Conservation (phyloP, 2,113 vertebrate genomes). For the Anoura caudifer region DNA sequence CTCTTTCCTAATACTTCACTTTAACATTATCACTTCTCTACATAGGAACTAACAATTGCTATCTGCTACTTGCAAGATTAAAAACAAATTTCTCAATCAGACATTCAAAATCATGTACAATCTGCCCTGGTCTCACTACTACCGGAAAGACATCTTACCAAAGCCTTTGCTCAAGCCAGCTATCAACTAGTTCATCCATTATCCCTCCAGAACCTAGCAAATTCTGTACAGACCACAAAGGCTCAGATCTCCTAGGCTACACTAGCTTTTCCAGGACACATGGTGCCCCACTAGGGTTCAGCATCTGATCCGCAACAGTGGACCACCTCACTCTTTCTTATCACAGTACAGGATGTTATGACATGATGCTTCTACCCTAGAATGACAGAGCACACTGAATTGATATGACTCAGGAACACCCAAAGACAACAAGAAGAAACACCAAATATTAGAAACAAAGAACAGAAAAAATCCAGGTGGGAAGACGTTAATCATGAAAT, state of each 20-base stretch:
- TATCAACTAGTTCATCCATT: neutral
- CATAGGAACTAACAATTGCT: neutral
- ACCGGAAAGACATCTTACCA: neutral
- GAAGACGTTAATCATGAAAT: constrained; percentile 1
- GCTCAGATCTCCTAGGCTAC: neutral
- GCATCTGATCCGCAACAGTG: neutral
- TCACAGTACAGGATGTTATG: neutral
- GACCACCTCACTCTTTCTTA: neutral
- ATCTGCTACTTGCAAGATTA: neutral
- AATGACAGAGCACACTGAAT: neutral
- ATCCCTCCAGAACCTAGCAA: neutral
- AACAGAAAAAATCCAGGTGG: neutral
- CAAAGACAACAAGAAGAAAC: constrained; percentile 20
- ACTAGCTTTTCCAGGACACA: neutral
- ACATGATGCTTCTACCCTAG: neutral
- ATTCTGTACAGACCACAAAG: constrained; percentile 1
- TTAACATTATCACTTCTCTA: constrained; percentile 1
- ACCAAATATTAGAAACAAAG: neutral
- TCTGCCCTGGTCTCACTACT: neutral
- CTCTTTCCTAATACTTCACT: neutral
- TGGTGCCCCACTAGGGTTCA: neutral
- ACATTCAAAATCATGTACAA: neutral
- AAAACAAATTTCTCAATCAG: neutral
- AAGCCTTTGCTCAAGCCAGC: neutral
- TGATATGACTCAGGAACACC: neutral